Percentiles rank a stretch among this genome's conserved stretches.
phyloP scores from a whole-genome alignment of 2,888 invertebrate species.

The Ditylenchus weischeri region DNA sequence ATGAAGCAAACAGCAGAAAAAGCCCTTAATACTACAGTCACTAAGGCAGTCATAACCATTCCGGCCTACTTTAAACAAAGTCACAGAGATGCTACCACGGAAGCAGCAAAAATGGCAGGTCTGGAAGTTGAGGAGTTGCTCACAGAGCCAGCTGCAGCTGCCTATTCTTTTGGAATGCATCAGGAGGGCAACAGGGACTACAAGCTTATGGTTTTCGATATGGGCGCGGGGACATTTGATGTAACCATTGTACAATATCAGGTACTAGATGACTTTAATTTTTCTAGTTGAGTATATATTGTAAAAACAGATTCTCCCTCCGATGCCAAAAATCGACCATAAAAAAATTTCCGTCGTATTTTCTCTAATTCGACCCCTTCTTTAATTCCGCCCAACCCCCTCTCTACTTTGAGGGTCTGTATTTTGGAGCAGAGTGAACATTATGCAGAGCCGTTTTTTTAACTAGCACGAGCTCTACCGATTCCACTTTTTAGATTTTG shows the following conservation, averaged over 20 bases:
- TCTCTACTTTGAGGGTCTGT: too few relatives aligned
- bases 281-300: too few relatives aligned
- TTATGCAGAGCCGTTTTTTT: too few relatives aligned
- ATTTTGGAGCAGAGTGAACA: too few relatives aligned
- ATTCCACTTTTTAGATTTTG: too few relatives aligned
- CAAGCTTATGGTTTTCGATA: background rate
- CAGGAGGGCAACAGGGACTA: background rate
- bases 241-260: background rate
- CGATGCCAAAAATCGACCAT: too few relatives aligned
- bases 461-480: too few relatives aligned
- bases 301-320: too few relatives aligned
- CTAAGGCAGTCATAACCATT: background rate
- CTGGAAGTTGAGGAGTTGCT: background rate
- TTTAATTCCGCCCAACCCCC: too few relatives aligned
- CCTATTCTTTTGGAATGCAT: background rate
- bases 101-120: constrained; percentile 1
- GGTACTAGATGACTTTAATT: too few relatives aligned
- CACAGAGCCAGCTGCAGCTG: constrained; percentile 1
- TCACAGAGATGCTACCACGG: background rate
- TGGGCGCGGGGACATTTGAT: constrained; percentile 10
- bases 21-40: background rate
- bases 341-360: too few relatives aligned
- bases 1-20: background rate
- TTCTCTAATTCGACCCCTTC: too few relatives aligned
- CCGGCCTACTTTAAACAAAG: background rate